Base-by-base conservation (phyloP, 2,888 invertebrate genomes). In the Drosophila parthenogenetica region DNA sequence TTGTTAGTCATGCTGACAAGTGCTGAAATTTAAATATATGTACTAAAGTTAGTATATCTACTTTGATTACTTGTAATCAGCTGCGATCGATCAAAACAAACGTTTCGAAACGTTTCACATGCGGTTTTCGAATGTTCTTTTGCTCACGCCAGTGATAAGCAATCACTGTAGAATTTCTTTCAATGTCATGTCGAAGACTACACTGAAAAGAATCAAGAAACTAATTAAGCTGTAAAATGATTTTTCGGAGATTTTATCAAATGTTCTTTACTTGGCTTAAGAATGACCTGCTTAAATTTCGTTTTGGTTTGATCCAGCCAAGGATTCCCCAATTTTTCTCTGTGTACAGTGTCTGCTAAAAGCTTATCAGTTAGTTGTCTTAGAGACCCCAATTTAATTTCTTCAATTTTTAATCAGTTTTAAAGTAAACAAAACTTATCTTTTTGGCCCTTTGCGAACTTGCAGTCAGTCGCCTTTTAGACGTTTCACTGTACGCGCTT, bases 1-100 rank as follows among this genome's bases (percentile, higher is more conserved):
- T 35, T 17, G 7, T 14, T 17, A 2, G 43, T 69, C 64, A 66
- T 54, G 64, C 19, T 64, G 29, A 63, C 29, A 10, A 4, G 11
- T 29, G 14, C 4, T 4, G 17, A 45, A 48, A n/a, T 32, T 35
- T n/a, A 19, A 35, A 43, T 32, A 32, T 32, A 43, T 32, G 17
- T 32, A 53, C 25, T 25, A 29, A 16, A 48, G 16, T 29, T 16
- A 40, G 29, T 40, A 39, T 13, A 42, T 32, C 32, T n/a, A 54
- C 32, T 5, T 10, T 13, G 32, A 55, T 35, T 55, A 43, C 43
- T 55, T 43, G 22, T 37, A 45, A 51, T 40, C 51, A 51, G 19
- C 25, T 11, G 29, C 8, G 35, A 5, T 7, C 7, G 14, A 11
- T 25, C 22, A 53, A 53, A 46, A 37, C 46, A 46, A 57, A 46